These are phyloP conservation scores for Terebella lapidaria DNA, from an alignment of 2,888 invertebrate genomes.

Conservation along the genomic window DNA sequence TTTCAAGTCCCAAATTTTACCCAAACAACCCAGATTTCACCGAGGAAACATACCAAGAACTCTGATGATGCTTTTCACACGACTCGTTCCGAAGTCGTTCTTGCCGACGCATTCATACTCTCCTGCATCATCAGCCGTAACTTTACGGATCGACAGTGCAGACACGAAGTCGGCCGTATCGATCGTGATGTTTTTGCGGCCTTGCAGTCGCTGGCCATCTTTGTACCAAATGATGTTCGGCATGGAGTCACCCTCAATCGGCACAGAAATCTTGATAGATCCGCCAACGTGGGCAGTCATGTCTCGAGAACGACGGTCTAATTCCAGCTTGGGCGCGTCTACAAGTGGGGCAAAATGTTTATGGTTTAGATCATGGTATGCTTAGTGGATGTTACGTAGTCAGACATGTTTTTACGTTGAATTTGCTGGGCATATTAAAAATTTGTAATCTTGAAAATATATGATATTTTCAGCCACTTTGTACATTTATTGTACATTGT, in stretches of 20 bases:
- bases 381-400: too few species aligned
- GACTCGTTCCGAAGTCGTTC: slow-evolving; percentile 26
- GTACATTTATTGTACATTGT: too few species aligned
- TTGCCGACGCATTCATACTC: slow-evolving; percentile 28
- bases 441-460: too few species aligned
- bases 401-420: too few species aligned
- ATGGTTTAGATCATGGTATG: too few species aligned
- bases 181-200: slow-evolving; percentile 51
- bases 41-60: slow-evolving; percentile 27
- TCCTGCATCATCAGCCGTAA: slow-evolving; percentile 26
- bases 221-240: slow-evolving; percentile 24
- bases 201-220: slow-evolving; percentile 20
- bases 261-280: slow-evolving; percentile 20
- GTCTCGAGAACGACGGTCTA: slow-evolving; percentile 20
- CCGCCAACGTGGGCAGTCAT: slow-evolving; percentile 20
- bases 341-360: neutral
- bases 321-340: slow-evolving; percentile 22
- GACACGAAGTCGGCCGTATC: slow-evolving; percentile 60
- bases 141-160: slow-evolving; percentile 57
- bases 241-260: slow-evolving; percentile 24
- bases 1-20: too few species aligned
- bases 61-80: slow-evolving; percentile 21
- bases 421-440: too few species aligned
- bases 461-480: too few species aligned
- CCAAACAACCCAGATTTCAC: too few species aligned